phyloP scores from a whole-genome alignment of 2,113 vertebrate species.

The Oryzias curvinotus region DNA sequence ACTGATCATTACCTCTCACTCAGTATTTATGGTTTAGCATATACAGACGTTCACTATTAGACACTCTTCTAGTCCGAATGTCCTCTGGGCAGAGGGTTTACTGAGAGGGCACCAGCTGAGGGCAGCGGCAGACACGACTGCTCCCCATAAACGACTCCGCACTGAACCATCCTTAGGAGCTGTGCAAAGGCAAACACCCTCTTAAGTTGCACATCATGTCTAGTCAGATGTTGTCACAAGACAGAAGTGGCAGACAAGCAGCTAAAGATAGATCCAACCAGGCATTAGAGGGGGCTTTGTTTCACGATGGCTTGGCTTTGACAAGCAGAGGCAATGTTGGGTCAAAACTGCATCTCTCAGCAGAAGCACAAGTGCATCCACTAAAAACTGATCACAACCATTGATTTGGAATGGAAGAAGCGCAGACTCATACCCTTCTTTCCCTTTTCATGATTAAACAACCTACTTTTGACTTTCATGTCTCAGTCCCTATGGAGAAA shows the following conservation, averaged over 20 bases:
- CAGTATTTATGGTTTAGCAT: slow-evolving; percentile 59
- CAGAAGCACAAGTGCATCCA: slow-evolving; percentile 15
- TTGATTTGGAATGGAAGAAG: too few relatives aligned
- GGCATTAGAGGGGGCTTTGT: slow-evolving; percentile 62
- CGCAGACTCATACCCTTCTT: too few relatives aligned
- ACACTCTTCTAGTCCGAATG: slow-evolving; percentile 22
- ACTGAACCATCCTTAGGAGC: slow-evolving; percentile 23
- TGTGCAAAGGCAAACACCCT: slow-evolving; percentile 53
- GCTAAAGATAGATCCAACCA: slow-evolving; percentile 74
- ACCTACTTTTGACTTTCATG: too few relatives aligned
- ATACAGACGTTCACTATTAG: slow-evolving; percentile 33
- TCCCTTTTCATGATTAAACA: too few relatives aligned
- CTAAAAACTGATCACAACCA: too few relatives aligned
- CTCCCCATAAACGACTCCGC: slow-evolving; percentile 15
- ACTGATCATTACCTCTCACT: slow-evolving; percentile 68
- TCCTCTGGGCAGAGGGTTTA: slow-evolving; percentile 16
- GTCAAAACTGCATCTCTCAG: slow-evolving; percentile 33
- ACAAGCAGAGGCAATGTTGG: slow-evolving; percentile 57
- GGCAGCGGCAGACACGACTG: neutral
- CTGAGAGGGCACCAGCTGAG: slow-evolving; percentile 13
- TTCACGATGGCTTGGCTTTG: slow-evolving; percentile 60
- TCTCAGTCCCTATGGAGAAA: too few relatives aligned
- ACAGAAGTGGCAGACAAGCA: slow-evolving; percentile 58
- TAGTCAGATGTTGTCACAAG: slow-evolving; percentile 67
- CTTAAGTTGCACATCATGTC: slow-evolving; percentile 68